These are phyloP conservation scores for Rhinogobius similis DNA, from an alignment of 2,113 vertebrate species.

Conservation along the genomic window DNA sequence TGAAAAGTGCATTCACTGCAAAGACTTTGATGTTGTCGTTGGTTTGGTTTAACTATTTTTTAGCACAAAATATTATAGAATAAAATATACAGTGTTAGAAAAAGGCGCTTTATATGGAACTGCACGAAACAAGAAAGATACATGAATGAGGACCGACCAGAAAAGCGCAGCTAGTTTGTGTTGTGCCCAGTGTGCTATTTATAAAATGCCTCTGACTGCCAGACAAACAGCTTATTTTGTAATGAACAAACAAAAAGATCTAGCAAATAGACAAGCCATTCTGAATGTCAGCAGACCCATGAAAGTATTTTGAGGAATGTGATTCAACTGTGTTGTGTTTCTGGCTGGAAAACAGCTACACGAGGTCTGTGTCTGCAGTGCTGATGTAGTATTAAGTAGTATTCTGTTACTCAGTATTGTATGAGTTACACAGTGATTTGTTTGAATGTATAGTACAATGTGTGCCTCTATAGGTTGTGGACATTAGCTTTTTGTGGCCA, in stretches of 20 bases:
- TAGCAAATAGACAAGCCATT: constrained; percentile 8
- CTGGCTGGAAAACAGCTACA: constrained; percentile 9
- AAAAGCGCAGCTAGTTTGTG: not conserved
- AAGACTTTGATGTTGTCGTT: not conserved
- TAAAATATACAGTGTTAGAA: not conserved
- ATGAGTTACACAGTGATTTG: constrained; percentile 22
- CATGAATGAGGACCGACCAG: not conserved
- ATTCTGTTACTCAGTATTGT: constrained; percentile 29
- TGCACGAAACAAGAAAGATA: not conserved
- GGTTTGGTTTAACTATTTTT: not conserved
- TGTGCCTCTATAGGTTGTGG: constrained; percentile 49
- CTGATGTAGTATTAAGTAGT: constrained; percentile 6
- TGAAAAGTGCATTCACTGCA: not conserved
- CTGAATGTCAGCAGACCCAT: constrained; percentile 67
- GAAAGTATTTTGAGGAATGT: constrained; percentile 71
- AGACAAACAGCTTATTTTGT: constrained; percentile 4
- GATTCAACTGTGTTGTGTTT: constrained; percentile 17
- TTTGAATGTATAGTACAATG: constrained; percentile 57
- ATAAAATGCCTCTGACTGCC: not conserved
- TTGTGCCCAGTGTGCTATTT: not conserved
- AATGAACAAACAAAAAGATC: not conserved
- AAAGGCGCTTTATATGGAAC: not conserved
- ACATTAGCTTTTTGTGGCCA: constrained; percentile 12
- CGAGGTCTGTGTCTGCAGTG: constrained; percentile 17
- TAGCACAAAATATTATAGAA: not conserved